Conservation (phyloP, 2,113 vertebrate genomes). For the Thinocorus orbignyianus region DNA sequence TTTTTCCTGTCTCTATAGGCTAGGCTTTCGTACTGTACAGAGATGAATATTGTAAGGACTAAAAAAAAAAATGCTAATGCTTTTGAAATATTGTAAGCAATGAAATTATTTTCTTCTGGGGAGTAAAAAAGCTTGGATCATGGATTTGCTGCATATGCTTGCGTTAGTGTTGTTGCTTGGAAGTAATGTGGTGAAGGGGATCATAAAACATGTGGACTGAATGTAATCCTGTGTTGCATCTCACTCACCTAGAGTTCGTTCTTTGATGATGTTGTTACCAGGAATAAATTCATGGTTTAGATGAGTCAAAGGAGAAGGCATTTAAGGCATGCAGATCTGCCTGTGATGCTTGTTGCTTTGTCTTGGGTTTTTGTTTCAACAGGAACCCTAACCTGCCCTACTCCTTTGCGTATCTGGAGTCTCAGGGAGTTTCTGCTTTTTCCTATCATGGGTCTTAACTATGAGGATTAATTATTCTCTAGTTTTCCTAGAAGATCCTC, state of each 20-base stretch:
- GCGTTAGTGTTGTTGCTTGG: background rate
- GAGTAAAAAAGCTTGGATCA: background rate
- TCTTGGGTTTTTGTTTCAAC: background rate
- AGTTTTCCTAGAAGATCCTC: background rate
- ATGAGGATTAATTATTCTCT: background rate
- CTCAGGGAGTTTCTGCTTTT: background rate
- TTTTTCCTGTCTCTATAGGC: background rate
- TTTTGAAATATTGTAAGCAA: background rate
- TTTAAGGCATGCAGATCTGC: background rate
- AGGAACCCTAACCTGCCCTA: background rate
- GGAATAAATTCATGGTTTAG: background rate
- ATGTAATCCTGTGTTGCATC: background rate
- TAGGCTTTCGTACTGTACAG: background rate
- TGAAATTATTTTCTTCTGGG: background rate
- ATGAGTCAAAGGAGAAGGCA: background rate
- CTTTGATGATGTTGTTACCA: background rate
- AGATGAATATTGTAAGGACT: background rate
- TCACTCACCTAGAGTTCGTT: background rate
- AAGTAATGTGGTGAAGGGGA: background rate
- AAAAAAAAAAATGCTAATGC: background rate
- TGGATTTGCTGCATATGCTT: background rate
- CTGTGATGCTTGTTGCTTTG: background rate
- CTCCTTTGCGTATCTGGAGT: background rate
- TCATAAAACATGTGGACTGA: background rate
- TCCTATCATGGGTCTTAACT: background rate